phyloP scores from a whole-genome alignment of 2,888 invertebrate genomes.

The Eupithecia subfuscata region DNA sequence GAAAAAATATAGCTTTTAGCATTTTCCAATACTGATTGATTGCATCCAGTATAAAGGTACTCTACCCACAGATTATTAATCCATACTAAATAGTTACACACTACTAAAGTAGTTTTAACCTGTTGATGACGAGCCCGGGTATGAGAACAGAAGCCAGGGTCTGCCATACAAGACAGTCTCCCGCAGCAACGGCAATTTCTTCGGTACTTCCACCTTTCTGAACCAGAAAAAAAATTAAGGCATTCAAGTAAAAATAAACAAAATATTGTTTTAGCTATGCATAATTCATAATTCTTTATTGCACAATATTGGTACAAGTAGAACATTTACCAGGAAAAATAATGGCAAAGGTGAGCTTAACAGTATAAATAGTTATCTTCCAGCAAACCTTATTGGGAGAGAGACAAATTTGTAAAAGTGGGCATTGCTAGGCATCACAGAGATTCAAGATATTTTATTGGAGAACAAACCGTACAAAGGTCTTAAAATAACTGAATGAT shows the following conservation, averaged over 20 bases:
- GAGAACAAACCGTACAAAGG: neutral
- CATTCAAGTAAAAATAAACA: neutral
- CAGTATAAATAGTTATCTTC: too few relatives aligned
- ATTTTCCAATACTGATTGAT: neutral
- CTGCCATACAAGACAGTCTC: constrained; percentile 96
- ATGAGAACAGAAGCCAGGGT: constrained; percentile 94
- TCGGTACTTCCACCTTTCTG: constrained; percentile 65
- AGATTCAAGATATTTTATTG: neutral
- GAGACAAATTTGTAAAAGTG: too few relatives aligned
- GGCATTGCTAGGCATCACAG: too few relatives aligned
- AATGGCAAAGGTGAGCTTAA: too few relatives aligned
- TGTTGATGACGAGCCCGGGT: constrained; percentile 96
- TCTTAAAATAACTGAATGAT: neutral
- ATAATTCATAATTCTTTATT: too few relatives aligned
- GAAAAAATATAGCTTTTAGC: constrained; percentile 50
- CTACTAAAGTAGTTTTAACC: constrained; percentile 61
- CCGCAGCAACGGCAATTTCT: constrained; percentile 79
- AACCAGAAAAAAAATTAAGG: constrained; percentile 27
- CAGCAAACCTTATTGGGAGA: too few relatives aligned
- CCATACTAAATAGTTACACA: neutral
- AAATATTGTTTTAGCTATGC: neutral
- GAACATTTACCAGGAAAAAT: too few relatives aligned
- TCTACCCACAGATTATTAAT: neutral
- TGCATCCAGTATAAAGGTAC: neutral
- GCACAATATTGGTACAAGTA: too few relatives aligned